Conservation (phyloP, 1,140 invertebrate genomes). For the Eriocheir sinensis region DNA sequence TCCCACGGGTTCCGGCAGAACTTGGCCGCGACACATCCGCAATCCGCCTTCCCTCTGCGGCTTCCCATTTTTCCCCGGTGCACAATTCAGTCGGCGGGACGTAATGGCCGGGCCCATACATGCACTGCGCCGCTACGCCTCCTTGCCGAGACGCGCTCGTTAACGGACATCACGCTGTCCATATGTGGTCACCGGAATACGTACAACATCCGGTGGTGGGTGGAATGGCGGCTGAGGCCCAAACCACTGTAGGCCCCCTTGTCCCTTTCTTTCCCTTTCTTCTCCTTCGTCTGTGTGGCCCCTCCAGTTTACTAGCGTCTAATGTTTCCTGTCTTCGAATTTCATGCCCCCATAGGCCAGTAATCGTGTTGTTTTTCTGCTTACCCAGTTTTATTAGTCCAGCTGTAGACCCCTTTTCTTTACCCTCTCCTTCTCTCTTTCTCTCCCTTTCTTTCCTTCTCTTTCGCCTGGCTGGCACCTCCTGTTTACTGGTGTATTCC, state of each 20-base stretch:
- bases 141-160: background rate
- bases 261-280: background rate
- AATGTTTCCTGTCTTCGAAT: too few species aligned
- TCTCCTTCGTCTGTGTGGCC: background rate
- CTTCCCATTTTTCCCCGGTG: background rate
- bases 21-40: background rate
- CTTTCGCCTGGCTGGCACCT: background rate
- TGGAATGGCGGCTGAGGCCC: background rate
- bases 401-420: too few species aligned
- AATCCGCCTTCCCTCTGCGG: background rate
- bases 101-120: background rate
- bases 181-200: conserved; percentile 23
- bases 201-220: background rate
- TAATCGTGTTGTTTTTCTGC: too few species aligned
- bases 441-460: background rate
- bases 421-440: background rate
- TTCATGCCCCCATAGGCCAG: too few species aligned
- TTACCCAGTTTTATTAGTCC: too few species aligned
- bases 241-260: background rate
- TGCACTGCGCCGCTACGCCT: background rate
- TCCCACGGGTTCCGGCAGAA: background rate
- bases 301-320: too few species aligned
- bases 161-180: background rate
- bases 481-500: too few species aligned
- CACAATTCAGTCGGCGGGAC: background rate